These are phyloP conservation scores for Rotaria magnacalcarata DNA, from an alignment of 2,888 invertebrate genomes.

Conservation along the genomic window DNA sequence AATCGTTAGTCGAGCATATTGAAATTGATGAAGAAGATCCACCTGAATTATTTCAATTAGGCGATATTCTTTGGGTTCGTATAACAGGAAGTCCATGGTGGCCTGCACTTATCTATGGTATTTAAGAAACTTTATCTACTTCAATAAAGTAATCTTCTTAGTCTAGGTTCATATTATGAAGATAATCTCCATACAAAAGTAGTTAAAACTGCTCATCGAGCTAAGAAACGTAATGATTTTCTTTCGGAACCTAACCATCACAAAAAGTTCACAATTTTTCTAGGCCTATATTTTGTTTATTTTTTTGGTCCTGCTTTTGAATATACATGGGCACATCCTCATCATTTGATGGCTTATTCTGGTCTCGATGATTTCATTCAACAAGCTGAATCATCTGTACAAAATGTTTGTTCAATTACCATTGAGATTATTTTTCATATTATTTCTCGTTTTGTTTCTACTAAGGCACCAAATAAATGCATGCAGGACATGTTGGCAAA, in stretches of 20 bases:
- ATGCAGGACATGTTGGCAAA: background rate
- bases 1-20: background rate
- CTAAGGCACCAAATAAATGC: background rate
- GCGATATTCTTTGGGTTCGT: background rate
- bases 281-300: background rate
- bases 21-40: background rate
- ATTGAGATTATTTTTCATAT: background rate
- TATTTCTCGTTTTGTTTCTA: background rate
- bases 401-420: background rate
- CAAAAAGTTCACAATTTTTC: background rate
- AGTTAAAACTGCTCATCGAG: background rate
- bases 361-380: background rate
- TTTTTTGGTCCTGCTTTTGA: conserved; percentile 18
- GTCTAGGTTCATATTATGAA: background rate
- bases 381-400: background rate
- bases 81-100: background rate
- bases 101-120: background rate
- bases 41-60: background rate
- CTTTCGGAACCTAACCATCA: background rate
- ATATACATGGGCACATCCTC: background rate
- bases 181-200: background rate
- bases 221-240: background rate
- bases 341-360: background rate
- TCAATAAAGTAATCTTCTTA: background rate
- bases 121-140: background rate